Evolutionary conservation across 2,113 vertebrate species (phyloP).

Genomic region (Lipotes vexillifer): DNA sequence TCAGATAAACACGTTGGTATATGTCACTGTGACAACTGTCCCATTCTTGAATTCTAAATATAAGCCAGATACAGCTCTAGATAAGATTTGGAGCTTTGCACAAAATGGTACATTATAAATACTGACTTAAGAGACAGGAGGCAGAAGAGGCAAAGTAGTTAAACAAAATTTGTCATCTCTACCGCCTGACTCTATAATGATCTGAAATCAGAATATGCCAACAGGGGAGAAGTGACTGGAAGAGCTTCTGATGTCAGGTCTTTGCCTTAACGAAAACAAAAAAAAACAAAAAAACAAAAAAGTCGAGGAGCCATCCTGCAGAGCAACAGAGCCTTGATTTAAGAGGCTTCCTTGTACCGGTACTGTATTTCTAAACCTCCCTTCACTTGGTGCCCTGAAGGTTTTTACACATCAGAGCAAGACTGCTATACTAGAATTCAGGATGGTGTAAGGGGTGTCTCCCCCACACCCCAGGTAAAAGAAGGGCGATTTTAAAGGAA

Average conservation of each 20-base stretch:
- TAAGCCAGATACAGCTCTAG: not conserved
- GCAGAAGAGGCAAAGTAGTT: not conserved
- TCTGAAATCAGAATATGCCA: not conserved
- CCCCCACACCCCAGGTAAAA: rapidly evolving
- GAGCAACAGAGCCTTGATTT: not conserved
- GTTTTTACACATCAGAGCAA: not conserved
- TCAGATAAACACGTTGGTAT: not conserved
- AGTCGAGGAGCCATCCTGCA: no score
- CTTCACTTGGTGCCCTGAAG: not conserved
- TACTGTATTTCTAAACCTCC: not conserved
- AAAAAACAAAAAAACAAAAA: not conserved
- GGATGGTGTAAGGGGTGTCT: not conserved
- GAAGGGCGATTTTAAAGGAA: not conserved
- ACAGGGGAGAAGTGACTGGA: not conserved
- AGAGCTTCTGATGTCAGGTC: not conserved
- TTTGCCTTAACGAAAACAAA: not conserved
- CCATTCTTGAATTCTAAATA: not conserved
- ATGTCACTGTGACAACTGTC: not conserved
- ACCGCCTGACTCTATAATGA: not conserved
- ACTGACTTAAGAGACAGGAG: not conserved
- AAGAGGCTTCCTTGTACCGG: not conserved
- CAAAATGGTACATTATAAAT: not conserved
- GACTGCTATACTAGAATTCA: not conserved
- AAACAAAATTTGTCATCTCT: not conserved
- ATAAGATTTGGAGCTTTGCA: not conserved